phyloP scores from a whole-genome alignment of 1,140 invertebrate genomes.

The Penaeus chinensis region DNA sequence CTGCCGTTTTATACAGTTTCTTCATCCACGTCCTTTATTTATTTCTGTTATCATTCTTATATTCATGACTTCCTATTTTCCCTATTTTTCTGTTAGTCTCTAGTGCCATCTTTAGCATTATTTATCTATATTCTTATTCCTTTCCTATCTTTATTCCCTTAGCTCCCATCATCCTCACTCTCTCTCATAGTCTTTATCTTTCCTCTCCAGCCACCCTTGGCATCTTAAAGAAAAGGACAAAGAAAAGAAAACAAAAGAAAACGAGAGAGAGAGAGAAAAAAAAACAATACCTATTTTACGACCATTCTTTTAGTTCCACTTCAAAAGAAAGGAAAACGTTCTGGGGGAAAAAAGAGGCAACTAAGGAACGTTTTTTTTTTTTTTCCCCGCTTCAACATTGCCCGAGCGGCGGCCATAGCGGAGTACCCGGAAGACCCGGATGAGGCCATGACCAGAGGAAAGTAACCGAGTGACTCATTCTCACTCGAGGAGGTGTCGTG shows the following conservation, averaged over 20 bases:
- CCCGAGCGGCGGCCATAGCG: background rate
- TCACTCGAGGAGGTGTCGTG: background rate
- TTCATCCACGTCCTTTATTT: too few relatives aligned
- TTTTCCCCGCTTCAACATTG: too few relatives aligned
- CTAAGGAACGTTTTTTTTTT: too few relatives aligned
- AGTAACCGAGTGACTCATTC: background rate
- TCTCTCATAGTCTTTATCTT: background rate
- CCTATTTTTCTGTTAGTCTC: too few relatives aligned
- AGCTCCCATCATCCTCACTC: background rate
- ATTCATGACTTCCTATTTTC: too few relatives aligned
- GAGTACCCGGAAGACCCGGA: conserved; percentile 9
- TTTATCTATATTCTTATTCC: too few relatives aligned
- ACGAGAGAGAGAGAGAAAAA: background rate
- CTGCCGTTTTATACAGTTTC: too few relatives aligned
- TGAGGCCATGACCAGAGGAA: conserved; percentile 10
- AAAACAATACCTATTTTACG: background rate
- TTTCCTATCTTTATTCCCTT: background rate
- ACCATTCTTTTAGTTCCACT: background rate
- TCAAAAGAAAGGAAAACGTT: background rate
- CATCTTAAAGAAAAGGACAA: background rate
- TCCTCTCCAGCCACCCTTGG: background rate
- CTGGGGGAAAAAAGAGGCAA: too few relatives aligned
- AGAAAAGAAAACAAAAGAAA: background rate
- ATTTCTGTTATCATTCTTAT: too few relatives aligned
- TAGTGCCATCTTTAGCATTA: too few relatives aligned